Percentiles rank a stretch among this genome's conserved stretches.
These are phyloP conservation scores for Chroicocephalus ridibundus DNA, from an alignment of 2,113 vertebrate species.

Conservation along the genomic window DNA sequence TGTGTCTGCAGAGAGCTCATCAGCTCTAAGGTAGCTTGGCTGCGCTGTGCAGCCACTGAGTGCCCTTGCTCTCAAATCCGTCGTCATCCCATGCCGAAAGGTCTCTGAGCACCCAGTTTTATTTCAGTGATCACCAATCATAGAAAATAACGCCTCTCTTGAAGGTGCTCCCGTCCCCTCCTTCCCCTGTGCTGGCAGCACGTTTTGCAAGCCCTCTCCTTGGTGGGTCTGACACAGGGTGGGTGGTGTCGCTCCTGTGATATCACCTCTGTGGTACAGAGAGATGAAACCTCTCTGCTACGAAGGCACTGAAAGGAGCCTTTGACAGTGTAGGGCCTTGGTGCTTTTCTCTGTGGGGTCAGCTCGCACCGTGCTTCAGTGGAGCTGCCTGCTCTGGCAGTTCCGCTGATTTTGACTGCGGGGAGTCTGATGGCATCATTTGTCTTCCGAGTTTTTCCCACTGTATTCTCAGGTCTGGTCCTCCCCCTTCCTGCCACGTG, in stretches of 20 bases:
- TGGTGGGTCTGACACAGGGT: background rate
- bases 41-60: background rate
- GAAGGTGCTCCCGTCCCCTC: background rate
- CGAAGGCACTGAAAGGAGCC: background rate
- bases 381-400: background rate
- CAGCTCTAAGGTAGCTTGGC: background rate
- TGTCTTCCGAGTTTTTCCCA: background rate
- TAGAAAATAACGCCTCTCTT: background rate
- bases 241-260: background rate
- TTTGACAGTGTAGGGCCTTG: background rate
- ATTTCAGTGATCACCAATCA: background rate
- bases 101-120: background rate
- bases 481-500: background rate
- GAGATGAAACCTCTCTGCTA: background rate
- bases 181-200: background rate
- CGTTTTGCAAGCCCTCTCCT: background rate
- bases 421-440: background rate
- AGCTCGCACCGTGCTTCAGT: background rate
- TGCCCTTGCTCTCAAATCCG: background rate
- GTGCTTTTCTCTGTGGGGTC: background rate
- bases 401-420: background rate
- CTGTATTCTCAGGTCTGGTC: background rate
- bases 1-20: background rate
- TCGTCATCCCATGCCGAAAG: rapidly evolving
- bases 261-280: background rate